These are phyloP conservation scores for Campaea margaritaria DNA, from an alignment of 2,888 invertebrate genomes.

Conservation along the genomic window DNA sequence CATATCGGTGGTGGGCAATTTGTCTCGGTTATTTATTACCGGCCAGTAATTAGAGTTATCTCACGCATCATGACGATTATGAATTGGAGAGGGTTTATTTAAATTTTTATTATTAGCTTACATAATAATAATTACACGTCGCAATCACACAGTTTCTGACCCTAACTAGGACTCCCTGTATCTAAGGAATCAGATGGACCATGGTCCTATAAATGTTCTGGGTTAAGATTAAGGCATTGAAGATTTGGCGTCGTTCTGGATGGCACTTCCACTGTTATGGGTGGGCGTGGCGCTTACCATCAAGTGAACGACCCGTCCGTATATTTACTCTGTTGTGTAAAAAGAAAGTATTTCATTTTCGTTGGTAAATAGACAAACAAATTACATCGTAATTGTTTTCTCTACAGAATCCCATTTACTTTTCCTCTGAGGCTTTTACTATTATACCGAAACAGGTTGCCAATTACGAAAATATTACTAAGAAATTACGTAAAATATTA, in stretches of 20 bases:
- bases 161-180: too few species aligned
- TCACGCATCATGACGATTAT: conserved; percentile 28
- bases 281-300: too few species aligned
- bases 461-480: conserved; percentile 11
- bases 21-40: conserved; percentile 67
- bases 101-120: too few species aligned
- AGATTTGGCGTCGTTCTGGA: too few species aligned
- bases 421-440: conserved; percentile 9
- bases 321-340: neutral
- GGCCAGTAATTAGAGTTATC: conserved; percentile 65
- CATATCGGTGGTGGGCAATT: conserved; percentile 60
- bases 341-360: conserved; percentile 15
- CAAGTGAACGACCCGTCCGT: too few species aligned
- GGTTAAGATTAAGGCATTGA: too few species aligned
- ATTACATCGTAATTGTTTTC: conserved; percentile 18
- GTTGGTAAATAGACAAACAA: conserved; percentile 10
- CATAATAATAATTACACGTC: too few species aligned
- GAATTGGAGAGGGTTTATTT: neutral
- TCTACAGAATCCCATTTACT: conserved; percentile 13
- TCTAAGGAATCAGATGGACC: too few species aligned
- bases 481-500: neutral
- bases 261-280: too few species aligned
- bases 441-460: conserved; percentile 4
- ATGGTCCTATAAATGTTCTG: too few species aligned
- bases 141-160: too few species aligned